Conservation (phyloP, 2,113 vertebrate species). For the Salvator merianae region DNA sequence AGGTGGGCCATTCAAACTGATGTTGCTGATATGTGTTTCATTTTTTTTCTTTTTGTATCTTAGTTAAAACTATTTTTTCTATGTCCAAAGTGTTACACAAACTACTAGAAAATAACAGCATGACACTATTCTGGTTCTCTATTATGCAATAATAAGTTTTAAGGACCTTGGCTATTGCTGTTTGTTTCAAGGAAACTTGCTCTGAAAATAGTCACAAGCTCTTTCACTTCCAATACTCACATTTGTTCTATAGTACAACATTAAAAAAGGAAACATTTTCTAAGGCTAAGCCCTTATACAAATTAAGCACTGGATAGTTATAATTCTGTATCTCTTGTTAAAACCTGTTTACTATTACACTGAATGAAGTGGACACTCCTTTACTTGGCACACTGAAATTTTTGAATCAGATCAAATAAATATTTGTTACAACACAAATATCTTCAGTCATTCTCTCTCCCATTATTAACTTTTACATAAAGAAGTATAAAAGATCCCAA, state of each 20-base stretch:
- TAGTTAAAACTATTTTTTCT: neutral
- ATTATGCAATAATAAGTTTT: neutral
- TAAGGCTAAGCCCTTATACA: neutral
- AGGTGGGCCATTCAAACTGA: too few species aligned
- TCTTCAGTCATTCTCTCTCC: neutral
- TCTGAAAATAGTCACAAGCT: neutral
- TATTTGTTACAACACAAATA: neutral
- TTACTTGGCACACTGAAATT: neutral
- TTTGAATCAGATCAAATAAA: conserved; percentile 1
- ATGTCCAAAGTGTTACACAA: neutral
- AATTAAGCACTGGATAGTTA: neutral
- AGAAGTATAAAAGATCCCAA: neutral
- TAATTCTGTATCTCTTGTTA: neutral
- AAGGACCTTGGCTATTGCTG: neutral
- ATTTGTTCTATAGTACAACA: neutral
- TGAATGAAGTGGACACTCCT: neutral
- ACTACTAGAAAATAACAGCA: neutral
- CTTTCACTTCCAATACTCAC: neutral
- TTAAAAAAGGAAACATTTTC: neutral
- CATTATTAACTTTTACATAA: neutral
- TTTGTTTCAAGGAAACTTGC: neutral
- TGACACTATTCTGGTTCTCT: neutral
- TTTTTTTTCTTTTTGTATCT: neutral
- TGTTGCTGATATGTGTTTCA: neutral
- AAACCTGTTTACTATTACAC: neutral